Evolutionary conservation across 2,797 vertebrate species (phyloP).

Genomic region (Cryptoprocta ferox): DNA sequence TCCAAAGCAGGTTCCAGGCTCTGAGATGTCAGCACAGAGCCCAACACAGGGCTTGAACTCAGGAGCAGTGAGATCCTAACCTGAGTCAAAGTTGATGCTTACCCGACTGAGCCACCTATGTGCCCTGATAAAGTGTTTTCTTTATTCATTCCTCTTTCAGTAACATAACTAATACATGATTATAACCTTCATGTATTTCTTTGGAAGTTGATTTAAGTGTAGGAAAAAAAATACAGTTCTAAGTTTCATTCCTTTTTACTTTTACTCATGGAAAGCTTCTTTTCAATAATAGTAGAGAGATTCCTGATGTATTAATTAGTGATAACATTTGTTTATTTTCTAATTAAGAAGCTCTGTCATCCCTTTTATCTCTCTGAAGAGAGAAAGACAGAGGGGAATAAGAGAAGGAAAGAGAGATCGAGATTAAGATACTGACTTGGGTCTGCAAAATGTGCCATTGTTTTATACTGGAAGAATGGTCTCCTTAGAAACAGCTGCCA

Average conservation of each 20-base stretch:
- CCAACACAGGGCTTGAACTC: too few species aligned
- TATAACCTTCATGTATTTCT: not conserved
- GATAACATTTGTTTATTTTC: not conserved
- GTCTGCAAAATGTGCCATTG: not conserved
- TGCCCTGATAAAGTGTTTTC: not conserved
- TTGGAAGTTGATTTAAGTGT: not conserved
- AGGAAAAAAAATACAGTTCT: not conserved
- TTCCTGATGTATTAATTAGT: not conserved
- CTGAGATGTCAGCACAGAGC: too few species aligned
- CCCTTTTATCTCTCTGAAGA: not conserved
- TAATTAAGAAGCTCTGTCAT: not conserved
- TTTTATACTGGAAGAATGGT: not conserved
- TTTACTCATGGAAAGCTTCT: not conserved
- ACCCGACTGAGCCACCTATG: too few species aligned
- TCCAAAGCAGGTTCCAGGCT: too few species aligned
- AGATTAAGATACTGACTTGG: not conserved
- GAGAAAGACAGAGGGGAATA: not conserved
- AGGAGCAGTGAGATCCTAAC: too few species aligned
- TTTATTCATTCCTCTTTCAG: not conserved
- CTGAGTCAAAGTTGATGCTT: too few species aligned
- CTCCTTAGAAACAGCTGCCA: not conserved
- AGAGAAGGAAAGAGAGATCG: not conserved
- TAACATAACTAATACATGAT: not conserved
- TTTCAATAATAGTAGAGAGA: not conserved
- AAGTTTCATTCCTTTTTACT: not conserved